Evolutionary conservation across 2,113 vertebrate species (phyloP).

Genomic region (Mesoclemmys tuberculata): DNA sequence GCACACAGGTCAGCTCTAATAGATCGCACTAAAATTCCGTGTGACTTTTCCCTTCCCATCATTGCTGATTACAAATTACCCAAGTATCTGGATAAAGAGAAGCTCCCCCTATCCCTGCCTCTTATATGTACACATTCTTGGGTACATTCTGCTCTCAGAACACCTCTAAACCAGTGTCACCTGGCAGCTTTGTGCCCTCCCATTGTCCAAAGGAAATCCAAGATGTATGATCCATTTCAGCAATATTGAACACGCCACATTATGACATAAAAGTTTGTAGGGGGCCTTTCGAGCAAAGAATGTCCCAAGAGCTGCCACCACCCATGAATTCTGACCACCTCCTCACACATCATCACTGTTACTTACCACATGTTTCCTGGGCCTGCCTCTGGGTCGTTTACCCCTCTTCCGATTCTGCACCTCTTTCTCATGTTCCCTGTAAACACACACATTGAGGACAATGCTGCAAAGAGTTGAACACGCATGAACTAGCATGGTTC

Average conservation of each 20-base stretch:
- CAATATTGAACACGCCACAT: not conserved
- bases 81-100: not conserved
- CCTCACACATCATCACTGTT: not conserved
- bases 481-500: not conserved
- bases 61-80: rapidly evolving
- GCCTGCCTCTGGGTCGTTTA: constrained; percentile 92
- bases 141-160: not conserved
- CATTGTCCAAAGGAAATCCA: not conserved
- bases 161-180: not conserved
- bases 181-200: not conserved
- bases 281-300: not conserved
- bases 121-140: not conserved
- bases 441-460: not conserved
- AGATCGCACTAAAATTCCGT: rapidly evolving
- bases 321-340: constrained; percentile 12
- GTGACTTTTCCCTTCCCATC: not conserved
- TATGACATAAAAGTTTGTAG: rapidly evolving
- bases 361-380: constrained; percentile 90
- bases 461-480: rapidly evolving
- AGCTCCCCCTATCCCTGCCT: not conserved
- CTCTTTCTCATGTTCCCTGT: constrained; percentile 95
- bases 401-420: constrained; percentile 89
- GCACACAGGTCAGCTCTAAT: rapidly evolving
- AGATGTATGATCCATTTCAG: not conserved
- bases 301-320: rapidly evolving